Conservation (phyloP, 1,140 invertebrate genomes). For the Diabrotica virgifera region DNA sequence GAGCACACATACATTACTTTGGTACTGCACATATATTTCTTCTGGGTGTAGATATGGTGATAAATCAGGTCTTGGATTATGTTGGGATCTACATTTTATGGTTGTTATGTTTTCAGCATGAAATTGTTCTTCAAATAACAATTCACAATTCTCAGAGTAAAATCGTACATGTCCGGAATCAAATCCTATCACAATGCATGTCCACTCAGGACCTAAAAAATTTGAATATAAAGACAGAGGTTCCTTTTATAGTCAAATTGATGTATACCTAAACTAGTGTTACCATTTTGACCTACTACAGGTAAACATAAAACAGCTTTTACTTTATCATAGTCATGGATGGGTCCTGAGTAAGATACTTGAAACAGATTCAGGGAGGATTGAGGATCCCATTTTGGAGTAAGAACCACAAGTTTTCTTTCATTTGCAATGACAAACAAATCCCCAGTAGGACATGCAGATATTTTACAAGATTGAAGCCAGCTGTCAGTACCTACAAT, state of each 20-base stretch:
- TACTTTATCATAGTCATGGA: slow-evolving; percentile 53
- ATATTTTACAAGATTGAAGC: slow-evolving; percentile 68
- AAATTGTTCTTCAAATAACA: slow-evolving; percentile 80
- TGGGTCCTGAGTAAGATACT: slow-evolving; percentile 56
- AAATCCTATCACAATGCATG: slow-evolving; percentile 85
- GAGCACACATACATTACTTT: slow-evolving; percentile 72
- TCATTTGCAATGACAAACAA: slow-evolving; percentile 66
- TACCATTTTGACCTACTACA: slow-evolving; percentile 45
- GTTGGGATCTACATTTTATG: slow-evolving; percentile 80
- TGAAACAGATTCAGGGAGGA: slow-evolving; percentile 50
- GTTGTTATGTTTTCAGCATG: slow-evolving; percentile 77
- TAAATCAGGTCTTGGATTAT: slow-evolving; percentile 57
- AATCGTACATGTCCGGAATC: slow-evolving; percentile 80
- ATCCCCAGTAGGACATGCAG: slow-evolving; percentile 73
- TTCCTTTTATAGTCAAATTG: too few relatives aligned
- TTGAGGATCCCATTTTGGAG: slow-evolving; percentile 60
- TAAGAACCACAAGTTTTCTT: slow-evolving; percentile 63
- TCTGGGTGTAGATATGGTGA: slow-evolving; percentile 61
- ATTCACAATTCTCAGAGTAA: slow-evolving; percentile 82
- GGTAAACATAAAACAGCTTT: slow-evolving; percentile 54
- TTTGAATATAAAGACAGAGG: slow-evolving; percentile 36
- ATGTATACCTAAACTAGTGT: slow-evolving; percentile 33
- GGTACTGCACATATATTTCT: slow-evolving; percentile 81
- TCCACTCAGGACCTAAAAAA: slow-evolving; percentile 83
- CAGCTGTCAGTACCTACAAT: slow-evolving; percentile 59